These are phyloP conservation scores for Aphidius gifuensis DNA, from an alignment of 1,140 invertebrate genomes.

Conservation along the genomic window DNA sequence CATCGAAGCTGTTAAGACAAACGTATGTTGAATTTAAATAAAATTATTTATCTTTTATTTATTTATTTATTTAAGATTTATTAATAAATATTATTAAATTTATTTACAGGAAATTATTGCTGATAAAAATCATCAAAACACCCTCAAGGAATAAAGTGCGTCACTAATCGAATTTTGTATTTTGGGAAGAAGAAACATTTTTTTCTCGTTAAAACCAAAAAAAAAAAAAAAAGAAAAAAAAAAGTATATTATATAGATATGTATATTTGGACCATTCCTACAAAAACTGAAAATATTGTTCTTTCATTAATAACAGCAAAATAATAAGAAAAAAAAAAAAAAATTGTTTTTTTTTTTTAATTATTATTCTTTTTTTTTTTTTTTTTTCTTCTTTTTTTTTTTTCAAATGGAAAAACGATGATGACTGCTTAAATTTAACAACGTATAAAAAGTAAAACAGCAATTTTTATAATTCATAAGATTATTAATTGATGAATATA, in stretches of 20 bases:
- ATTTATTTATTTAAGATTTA: background rate
- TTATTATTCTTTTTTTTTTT: too few relatives aligned
- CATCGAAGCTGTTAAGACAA: slow-evolving; percentile 47
- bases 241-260: slow-evolving; percentile 56
- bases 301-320: slow-evolving; percentile 50
- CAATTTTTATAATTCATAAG: too few relatives aligned
- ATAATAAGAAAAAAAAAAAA: slow-evolving; percentile 29
- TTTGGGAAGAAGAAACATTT: slow-evolving; percentile 55
- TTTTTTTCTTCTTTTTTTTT: too few relatives aligned
- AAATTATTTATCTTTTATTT: background rate
- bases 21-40: slow-evolving; percentile 32
- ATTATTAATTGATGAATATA: too few relatives aligned
- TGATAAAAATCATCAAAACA: slow-evolving; percentile 50
- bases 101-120: slow-evolving; percentile 50
- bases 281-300: slow-evolving; percentile 49
- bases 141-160: slow-evolving; percentile 44
- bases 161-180: slow-evolving; percentile 48
- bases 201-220: slow-evolving; percentile 57
- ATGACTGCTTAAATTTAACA: too few relatives aligned
- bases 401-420: too few relatives aligned
- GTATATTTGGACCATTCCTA: slow-evolving; percentile 57
- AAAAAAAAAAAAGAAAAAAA: slow-evolving; percentile 32
- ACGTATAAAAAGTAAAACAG: too few relatives aligned
- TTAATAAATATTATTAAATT: slow-evolving; percentile 14
- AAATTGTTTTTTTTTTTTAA: background rate